phyloP scores from a whole-genome alignment of 2,113 vertebrate genomes.

The Tympanuchus pallidicinctus region DNA sequence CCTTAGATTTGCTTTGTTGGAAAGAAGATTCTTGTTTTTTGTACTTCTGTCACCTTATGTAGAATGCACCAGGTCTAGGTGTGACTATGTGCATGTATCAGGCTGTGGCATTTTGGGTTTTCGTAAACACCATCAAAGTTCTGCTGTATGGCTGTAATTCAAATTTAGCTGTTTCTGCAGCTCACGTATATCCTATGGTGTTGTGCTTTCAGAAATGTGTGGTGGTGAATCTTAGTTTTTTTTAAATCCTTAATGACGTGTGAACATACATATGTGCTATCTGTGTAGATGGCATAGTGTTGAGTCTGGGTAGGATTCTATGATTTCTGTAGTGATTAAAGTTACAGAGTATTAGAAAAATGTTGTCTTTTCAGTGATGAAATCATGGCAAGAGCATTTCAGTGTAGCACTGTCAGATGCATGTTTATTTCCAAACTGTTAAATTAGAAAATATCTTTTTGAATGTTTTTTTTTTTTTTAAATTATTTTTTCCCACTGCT shows the following conservation, averaged over 20 bases:
- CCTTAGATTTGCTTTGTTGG: not conserved
- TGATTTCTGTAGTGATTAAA: not conserved
- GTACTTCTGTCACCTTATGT: not conserved
- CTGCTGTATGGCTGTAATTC: not conserved
- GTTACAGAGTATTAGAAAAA: not conserved
- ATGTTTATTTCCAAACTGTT: not conserved
- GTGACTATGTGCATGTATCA: not conserved
- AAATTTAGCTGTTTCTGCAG: not conserved
- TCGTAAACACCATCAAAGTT: not conserved
- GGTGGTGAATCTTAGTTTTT: not conserved
- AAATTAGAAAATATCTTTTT: not conserved
- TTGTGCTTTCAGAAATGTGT: not conserved
- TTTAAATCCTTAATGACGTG: not conserved
- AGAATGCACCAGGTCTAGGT: not conserved
- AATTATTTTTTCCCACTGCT: not conserved
- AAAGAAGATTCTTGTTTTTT: not conserved
- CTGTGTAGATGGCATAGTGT: not conserved
- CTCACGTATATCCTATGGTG: rapidly evolving
- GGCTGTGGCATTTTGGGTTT: not conserved
- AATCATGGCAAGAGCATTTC: not conserved
- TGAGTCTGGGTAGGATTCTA: not conserved
- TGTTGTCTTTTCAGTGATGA: not conserved
- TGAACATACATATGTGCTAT: not conserved
- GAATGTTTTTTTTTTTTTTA: not conserved
- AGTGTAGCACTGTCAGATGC: not conserved